Evolutionary conservation across 64 coral and sea anemone species (phyloP), one percentile per base, ranked within the genome.

Genomic region (Montipora efflorescens): DNA sequence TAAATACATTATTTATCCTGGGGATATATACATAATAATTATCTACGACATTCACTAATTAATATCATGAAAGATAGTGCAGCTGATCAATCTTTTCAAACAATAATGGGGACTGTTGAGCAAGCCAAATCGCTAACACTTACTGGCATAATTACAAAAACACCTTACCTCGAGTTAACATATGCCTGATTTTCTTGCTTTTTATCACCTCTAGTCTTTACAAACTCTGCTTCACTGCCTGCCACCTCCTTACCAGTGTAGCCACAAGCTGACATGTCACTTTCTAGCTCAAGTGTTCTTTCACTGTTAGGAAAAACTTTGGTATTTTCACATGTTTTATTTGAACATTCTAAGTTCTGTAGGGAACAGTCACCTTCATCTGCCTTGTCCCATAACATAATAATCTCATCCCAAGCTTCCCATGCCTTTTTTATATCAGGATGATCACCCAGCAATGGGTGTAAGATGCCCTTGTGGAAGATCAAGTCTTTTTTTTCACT

Each of bases 361-460:
- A 19, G 14, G 14, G n/a, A 46, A 43, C 21, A 20, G 20, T 91
- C 28, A 22, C 19, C 21, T 50, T 58, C 55, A 23, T 12, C 16
- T 52, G 15, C 5, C 23, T 86, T 64, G 15, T 84, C 70, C 68
- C 80, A 82, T 48, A 92, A 28, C 5, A 55, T 47, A 5, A 80
- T 92, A 18, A 92, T 75, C 25, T 74, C 70, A 66, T 85, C 80
- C 90, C 90, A 92, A n/a, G 80, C 90, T 36, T 92, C 47, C 77
- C 71, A 48, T 12, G 80, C 70, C 48, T 81, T 53, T 19, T 58
- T 21, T 13, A 92, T 92, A 62, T 84, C 80, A 7, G 80, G 90
- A 62, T 92, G 66, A 16, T 50, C 81, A 68, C 46, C 57, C 8
- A 81, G 20, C 15, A 92, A 45, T 23, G 90, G 71, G 85, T 85